phyloP scores from a whole-genome alignment of 2,888 invertebrate genomes.

The Drosophila testacea region DNA sequence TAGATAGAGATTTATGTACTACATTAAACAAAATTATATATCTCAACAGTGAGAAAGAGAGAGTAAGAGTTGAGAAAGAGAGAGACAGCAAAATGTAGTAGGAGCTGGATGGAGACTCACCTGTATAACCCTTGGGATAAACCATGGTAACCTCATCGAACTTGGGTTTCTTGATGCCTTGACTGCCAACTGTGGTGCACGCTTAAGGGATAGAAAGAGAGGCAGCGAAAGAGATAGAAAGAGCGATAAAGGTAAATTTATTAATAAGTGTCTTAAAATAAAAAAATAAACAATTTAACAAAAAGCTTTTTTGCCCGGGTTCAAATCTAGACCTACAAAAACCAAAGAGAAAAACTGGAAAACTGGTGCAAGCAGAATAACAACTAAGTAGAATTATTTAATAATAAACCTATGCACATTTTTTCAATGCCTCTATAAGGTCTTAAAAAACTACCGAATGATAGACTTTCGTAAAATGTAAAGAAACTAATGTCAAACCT shows the following conservation, averaged over 20 bases:
- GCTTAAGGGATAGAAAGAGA: constrained; percentile 84
- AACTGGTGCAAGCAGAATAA: too few relatives aligned
- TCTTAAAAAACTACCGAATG: too few relatives aligned
- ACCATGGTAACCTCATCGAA: constrained; percentile 88
- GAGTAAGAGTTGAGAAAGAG: background rate
- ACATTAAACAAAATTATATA: background rate
- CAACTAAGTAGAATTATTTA: too few relatives aligned
- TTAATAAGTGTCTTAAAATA: too few relatives aligned
- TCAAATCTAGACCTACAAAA: too few relatives aligned
- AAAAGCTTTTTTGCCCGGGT: too few relatives aligned
- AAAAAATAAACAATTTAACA: too few relatives aligned
- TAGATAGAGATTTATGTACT: background rate
- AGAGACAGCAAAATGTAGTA: background rate
- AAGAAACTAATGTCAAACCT: too few relatives aligned
- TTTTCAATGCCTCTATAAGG: too few relatives aligned
- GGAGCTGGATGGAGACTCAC: constrained; percentile 83
- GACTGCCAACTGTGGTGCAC: constrained; percentile 87
- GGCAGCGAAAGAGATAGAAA: background rate
- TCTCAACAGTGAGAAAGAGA: background rate
- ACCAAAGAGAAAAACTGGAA: too few relatives aligned
- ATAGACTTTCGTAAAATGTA: too few relatives aligned
- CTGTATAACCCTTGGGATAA: constrained; percentile 93
- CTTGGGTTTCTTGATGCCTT: constrained; percentile 92
- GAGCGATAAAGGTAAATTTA: background rate
- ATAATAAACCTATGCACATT: too few relatives aligned